Percentiles rank a stretch among this genome's conserved stretches.
Evolutionary conservation across 2,113 vertebrate species (phyloP).

Genomic region (Hemiscyllium ocellatum): DNA sequence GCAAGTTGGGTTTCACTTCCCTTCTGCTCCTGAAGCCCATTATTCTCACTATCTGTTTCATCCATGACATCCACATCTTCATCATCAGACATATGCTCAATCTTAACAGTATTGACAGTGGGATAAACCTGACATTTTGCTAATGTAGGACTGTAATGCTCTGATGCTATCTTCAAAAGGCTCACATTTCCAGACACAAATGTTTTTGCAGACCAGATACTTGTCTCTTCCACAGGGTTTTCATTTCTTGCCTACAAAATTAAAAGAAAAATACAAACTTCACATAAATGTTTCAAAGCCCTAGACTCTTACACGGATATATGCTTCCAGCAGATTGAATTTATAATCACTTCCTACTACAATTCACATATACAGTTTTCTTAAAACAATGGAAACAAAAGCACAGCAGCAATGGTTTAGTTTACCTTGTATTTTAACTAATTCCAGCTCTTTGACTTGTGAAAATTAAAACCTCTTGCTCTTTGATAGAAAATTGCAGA

Average conservation of each 20-base stretch:
- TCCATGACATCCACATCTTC: constrained; percentile 96
- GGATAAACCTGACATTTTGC: constrained; percentile 56
- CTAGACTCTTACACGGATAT: neutral
- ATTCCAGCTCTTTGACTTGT: neutral
- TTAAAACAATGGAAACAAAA: neutral
- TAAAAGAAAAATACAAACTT: neutral
- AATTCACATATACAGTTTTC: neutral
- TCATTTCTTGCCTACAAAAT: constrained; percentile 20
- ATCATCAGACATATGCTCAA: constrained; percentile 82
- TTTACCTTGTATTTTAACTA: neutral
- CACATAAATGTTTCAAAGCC: neutral
- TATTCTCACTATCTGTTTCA: constrained; percentile 54
- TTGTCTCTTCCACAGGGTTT: neutral
- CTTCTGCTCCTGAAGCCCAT: constrained; percentile 40
- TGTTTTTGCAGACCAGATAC: neutral
- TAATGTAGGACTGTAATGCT: constrained; percentile 30
- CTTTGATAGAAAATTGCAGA: neutral
- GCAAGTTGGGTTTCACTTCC: neutral
- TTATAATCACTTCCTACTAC: neutral
- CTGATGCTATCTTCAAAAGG: neutral
- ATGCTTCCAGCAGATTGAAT: neutral
- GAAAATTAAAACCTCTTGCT: neutral
- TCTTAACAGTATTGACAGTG: constrained; percentile 74
- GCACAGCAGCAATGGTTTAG: neutral
- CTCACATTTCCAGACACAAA: neutral